Percentiles rank a stretch among this genome's conserved stretches.
Evolutionary conservation across 2,113 vertebrate genomes (phyloP).

Genomic region (Nesoenas mayeri): DNA sequence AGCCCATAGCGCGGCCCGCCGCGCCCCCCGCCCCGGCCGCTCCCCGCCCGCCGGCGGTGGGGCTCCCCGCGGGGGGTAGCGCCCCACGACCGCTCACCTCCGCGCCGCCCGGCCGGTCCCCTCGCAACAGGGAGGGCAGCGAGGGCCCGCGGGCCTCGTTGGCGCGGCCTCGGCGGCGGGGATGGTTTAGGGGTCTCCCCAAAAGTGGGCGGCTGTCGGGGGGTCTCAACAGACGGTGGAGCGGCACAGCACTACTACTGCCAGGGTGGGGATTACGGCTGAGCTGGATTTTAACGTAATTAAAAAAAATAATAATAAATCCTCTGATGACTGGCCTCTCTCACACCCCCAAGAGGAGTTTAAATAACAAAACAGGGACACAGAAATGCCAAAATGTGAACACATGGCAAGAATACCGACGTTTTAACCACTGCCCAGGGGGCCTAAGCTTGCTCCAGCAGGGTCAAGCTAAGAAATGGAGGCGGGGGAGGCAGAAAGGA

Average conservation of each 20-base stretch:
- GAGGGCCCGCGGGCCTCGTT: neutral
- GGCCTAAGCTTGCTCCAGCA: neutral
- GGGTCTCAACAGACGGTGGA: neutral
- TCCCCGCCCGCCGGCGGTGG: no score
- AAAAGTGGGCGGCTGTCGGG: no score
- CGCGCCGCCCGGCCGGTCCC: neutral
- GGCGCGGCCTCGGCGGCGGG: no score
- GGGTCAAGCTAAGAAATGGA: no score
- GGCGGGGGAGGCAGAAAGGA: neutral
- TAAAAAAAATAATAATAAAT: neutral
- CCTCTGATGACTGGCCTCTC: neutral
- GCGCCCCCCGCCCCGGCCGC: no score
- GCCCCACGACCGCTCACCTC: neutral
- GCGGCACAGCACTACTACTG: neutral
- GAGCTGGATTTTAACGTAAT: neutral
- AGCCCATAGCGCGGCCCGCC: no score
- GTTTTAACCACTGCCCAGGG: neutral
- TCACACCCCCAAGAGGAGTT: neutral
- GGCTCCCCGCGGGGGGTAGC: no score
- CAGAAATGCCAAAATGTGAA: neutral
- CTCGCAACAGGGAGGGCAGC: neutral
- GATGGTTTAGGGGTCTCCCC: no score
- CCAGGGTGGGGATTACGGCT: neutral
- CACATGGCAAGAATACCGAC: accelerated
- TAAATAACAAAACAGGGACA: neutral